Percentiles rank a stretch among this genome's conserved stretches.
Conservation (phyloP, 2,113 vertebrate species). For the Sapajus apella region DNA sequence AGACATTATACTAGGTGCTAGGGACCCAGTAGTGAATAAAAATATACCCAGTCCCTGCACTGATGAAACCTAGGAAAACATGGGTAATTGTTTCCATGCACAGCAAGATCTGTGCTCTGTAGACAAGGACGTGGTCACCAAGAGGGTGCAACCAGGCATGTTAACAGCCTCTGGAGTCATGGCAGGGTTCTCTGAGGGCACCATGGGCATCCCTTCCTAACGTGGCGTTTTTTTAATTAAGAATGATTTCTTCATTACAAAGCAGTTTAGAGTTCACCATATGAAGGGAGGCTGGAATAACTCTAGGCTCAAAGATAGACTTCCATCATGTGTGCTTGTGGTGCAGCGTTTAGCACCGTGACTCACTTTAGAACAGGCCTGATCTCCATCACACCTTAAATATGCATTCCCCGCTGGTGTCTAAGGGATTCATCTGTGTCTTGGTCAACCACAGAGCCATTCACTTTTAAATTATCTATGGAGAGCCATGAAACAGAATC, state of each 20-base stretch:
- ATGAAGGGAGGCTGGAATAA: neutral
- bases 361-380: neutral
- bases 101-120: neutral
- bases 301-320: neutral
- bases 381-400: neutral
- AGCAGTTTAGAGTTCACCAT: neutral
- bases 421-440: neutral
- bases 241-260: neutral
- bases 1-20: neutral
- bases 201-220: neutral
- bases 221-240: neutral
- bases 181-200: neutral
- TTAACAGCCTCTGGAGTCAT: too few species aligned
- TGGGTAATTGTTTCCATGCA: neutral
- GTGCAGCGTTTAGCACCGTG: neutral
- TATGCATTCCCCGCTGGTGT: neutral
- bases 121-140: neutral
- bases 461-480: neutral
- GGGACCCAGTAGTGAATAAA: neutral
- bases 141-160: neutral
- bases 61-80: neutral
- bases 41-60: neutral
- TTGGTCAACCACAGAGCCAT: conserved; percentile 43
- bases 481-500: neutral
- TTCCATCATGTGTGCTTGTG: neutral